These are phyloP conservation scores for Rhagophthalmus giganteus DNA, from an alignment of 2,888 invertebrate species.

Conservation along the genomic window DNA sequence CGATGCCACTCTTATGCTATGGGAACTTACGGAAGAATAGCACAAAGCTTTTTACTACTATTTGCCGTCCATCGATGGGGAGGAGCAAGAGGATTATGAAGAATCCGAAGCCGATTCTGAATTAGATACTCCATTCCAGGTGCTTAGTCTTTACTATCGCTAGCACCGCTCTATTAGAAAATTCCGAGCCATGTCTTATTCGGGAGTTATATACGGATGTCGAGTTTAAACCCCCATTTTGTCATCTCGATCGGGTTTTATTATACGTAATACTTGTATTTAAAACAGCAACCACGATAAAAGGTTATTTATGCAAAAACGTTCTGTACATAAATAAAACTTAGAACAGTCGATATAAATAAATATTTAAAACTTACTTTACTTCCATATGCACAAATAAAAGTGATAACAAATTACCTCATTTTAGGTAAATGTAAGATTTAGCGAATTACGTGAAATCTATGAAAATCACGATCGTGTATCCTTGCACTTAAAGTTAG, in stretches of 20 bases:
- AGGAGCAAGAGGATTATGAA: constrained; percentile 15
- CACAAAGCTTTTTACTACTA: constrained; percentile 46
- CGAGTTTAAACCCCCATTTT: no score
- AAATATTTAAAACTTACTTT: background rate
- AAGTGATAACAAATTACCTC: constrained; percentile 31
- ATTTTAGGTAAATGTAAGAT: constrained; percentile 18
- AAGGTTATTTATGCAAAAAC: no score
- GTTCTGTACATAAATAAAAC: no score
- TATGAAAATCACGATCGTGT: constrained; percentile 1
- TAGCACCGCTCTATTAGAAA: no score
- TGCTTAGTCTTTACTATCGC: constrained; percentile 46
- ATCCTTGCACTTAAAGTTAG: constrained; percentile 14
- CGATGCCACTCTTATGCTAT: constrained; percentile 88
- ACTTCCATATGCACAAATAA: constrained; percentile 23
- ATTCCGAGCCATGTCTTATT: no score
- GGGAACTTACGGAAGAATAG: constrained; percentile 85
- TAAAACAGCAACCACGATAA: no score
- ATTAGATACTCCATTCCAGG: constrained; percentile 49
- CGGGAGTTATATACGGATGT: no score
- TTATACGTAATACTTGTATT: no score
- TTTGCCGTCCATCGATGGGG: constrained; percentile 35
- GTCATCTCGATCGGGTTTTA: no score
- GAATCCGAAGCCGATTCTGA: constrained; percentile 48
- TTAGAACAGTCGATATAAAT: no score
- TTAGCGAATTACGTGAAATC: constrained; percentile 4